A percentile compares a stretch with the other conserved stretches of the same genome.
These are phyloP conservation scores for Leptopilina boulardi DNA, from an alignment of 1,140 invertebrate genomes.

Conservation along the genomic window DNA sequence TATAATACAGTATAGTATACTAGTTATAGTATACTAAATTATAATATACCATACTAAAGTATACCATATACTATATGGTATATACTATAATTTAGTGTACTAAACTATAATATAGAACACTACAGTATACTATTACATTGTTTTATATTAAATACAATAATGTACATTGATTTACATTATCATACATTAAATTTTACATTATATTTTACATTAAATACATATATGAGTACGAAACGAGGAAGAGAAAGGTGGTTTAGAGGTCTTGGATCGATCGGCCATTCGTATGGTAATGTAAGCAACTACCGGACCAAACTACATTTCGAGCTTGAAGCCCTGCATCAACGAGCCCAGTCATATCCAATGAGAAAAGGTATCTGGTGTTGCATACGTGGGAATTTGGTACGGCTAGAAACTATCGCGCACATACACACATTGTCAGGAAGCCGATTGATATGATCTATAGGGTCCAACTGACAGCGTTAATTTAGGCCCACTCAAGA, in stretches of 20 bases:
- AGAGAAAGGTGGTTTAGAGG: constrained; percentile 50
- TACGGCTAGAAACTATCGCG: constrained; percentile 45
- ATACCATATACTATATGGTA: no score
- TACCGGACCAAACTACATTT: constrained; percentile 69
- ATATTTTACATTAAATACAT: no score
- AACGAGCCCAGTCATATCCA: constrained; percentile 1
- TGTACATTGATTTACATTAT: no score
- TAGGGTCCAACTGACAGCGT: constrained; percentile 60
- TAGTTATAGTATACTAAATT: no score
- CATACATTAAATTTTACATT: no score
- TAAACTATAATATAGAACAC: no score
- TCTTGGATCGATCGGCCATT: constrained; percentile 71
- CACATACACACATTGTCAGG: constrained; percentile 56
- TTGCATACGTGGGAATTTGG: constrained; percentile 17
- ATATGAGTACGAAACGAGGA: neutral
- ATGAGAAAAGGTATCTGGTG: constrained; percentile 39
- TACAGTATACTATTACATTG: no score
- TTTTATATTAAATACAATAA: no score
- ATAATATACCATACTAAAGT: no score
- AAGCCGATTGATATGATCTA: constrained; percentile 71
- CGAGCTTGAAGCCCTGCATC: constrained; percentile 52
- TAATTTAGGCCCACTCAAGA: constrained; percentile 64
- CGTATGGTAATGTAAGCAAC: constrained; percentile 74
- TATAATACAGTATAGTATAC: no score
- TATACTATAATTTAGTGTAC: no score